phyloP scores from a whole-genome alignment of 1,140 invertebrate genomes.

The Anthonomus grandis region DNA sequence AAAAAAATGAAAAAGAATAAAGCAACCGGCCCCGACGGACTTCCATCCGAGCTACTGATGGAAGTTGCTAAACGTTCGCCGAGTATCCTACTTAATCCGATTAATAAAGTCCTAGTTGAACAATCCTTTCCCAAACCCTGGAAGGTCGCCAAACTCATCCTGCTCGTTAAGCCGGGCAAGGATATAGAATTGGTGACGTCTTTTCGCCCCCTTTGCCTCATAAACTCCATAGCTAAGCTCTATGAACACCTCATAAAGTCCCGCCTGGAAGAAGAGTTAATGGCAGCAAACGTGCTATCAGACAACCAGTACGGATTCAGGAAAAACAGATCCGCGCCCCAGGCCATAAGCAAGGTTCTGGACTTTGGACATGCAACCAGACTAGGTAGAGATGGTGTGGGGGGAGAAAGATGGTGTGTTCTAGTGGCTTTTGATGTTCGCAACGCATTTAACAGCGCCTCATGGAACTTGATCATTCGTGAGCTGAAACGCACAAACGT shows the following conservation, averaged over 20 bases:
- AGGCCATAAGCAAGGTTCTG: slow-evolving; percentile 10
- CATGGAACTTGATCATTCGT: not conserved
- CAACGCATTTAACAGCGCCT: slow-evolving; percentile 18
- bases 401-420: slow-evolving; percentile 1
- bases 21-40: not conserved
- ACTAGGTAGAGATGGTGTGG: too few relatives aligned
- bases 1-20: not conserved
- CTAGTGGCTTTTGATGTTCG: slow-evolving; percentile 10
- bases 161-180: not conserved
- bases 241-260: not conserved
- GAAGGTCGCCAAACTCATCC: not conserved
- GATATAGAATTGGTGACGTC: not conserved
- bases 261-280: slow-evolving; percentile 52
- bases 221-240: not conserved
- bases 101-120: not conserved
- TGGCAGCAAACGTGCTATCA: slow-evolving; percentile 57
- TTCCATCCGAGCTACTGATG: not conserved
- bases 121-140: not conserved
- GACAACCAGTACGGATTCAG: slow-evolving; percentile 1
- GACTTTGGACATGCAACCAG: not conserved
- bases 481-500: not conserved
- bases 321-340: slow-evolving; percentile 13
- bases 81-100: too few relatives aligned
- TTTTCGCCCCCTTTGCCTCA: not conserved
- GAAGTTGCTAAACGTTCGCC: not conserved